These are phyloP conservation scores for Drosophila anomelani DNA, from an alignment of 2,888 invertebrate genomes.

Conservation along the genomic window DNA sequence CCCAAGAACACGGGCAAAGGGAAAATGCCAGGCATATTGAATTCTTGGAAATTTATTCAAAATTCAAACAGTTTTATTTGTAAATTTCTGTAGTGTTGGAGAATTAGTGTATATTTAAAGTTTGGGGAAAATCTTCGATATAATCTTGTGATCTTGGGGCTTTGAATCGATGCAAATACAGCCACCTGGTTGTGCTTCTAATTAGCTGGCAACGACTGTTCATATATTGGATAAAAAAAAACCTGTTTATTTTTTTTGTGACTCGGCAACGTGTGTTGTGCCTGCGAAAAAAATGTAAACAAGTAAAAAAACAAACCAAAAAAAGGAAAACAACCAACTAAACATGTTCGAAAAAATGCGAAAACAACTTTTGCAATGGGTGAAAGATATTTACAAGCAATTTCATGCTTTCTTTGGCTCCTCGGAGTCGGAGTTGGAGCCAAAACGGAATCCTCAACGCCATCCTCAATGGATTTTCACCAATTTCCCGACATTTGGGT, in stretches of 20 bases:
- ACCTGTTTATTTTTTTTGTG: conserved; percentile 18
- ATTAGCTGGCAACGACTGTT: conserved; percentile 19
- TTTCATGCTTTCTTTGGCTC: conserved; percentile 20
- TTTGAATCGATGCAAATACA: not conserved
- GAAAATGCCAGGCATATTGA: too few species aligned
- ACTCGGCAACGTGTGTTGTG: conserved; percentile 19
- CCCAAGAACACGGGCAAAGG: too few species aligned
- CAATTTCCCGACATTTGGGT: not conserved
- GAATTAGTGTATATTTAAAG: too few species aligned
- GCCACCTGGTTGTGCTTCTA: not conserved
- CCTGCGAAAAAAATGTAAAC: conserved; percentile 39
- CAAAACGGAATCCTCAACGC: too few species aligned
- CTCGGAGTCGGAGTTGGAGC: not conserved
- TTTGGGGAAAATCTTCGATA: too few species aligned
- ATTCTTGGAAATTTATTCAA: too few species aligned
- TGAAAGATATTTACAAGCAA: conserved; percentile 40
- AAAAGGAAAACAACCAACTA: conserved; percentile 18
- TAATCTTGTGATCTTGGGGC: too few species aligned
- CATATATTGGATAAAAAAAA: conserved; percentile 17
- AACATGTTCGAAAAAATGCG: conserved; percentile 34
- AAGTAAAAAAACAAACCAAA: conserved; percentile 12
- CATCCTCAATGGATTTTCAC: not conserved
- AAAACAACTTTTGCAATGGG: conserved; percentile 36
- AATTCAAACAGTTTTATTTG: too few species aligned
- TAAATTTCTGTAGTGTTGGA: too few species aligned